phyloP scores from a whole-genome alignment of 2,797 vertebrate genomes.

The Harpagifer antarcticus region DNA sequence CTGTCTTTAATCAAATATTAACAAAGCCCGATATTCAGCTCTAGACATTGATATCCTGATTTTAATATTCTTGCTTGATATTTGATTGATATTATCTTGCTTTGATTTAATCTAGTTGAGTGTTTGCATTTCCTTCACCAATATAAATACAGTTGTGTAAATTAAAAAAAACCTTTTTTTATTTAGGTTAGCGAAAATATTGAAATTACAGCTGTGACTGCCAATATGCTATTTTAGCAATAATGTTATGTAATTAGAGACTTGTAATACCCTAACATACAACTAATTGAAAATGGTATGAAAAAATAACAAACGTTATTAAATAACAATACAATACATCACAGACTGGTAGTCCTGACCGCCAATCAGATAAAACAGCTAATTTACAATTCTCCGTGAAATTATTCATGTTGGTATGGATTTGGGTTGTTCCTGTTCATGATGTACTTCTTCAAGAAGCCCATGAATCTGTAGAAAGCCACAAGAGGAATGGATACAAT shows the following conservation, averaged over 20 bases:
- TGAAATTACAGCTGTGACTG: neutral
- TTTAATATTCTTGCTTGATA: conserved; percentile 37
- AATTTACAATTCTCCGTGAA: conserved; percentile 51
- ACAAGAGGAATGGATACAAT: conserved; percentile 77
- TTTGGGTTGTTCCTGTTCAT: conserved; percentile 31
- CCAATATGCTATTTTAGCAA: neutral
- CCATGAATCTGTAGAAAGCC: conserved; percentile 76
- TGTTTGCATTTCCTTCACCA: conserved; percentile 25
- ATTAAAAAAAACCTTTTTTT: conserved; percentile 1
- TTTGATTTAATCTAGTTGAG: conserved; percentile 33
- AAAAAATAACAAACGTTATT: neutral
- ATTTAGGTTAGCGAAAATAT: conserved; percentile 9
- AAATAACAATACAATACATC: conserved; percentile 14
- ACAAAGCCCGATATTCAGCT: conserved; percentile 33
- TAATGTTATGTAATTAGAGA: neutral
- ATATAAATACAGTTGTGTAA: conserved; percentile 13
- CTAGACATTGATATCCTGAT: conserved; percentile 1
- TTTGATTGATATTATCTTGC: conserved; percentile 32
- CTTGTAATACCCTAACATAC: neutral
- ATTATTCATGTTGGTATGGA: conserved; percentile 49
- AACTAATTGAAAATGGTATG: neutral
- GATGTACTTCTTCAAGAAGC: conserved; percentile 26
- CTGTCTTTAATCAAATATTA: conserved; percentile 53
- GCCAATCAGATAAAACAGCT: neutral
- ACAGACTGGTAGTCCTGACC: conserved; percentile 1